Base-by-base conservation (phyloP, 1,140 invertebrate genomes). In the Euura lappo region DNA sequence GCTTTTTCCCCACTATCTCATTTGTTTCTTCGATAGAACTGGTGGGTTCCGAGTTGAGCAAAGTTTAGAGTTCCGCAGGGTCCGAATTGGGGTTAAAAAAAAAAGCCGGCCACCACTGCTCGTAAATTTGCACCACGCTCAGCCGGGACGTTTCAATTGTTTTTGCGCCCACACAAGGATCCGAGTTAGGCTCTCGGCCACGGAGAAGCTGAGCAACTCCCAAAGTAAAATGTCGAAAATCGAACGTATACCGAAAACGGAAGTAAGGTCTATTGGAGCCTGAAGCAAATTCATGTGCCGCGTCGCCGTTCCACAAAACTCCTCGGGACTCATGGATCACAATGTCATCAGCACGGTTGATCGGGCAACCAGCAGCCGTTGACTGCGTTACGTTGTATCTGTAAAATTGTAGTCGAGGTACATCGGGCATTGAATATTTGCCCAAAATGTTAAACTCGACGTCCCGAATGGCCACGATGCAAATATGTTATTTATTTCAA, bases 261-360 rank as follows among this genome's bases (percentile, higher is more conserved):
- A 77, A 77, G 74, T 77, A 77, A 74, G 76, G 74, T 77, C 74
- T 77, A 74, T 65, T 76, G 76, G 68, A 75, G 76, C 72, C 68
- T 72, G 74, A 75, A 75, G 75, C 72, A 72, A 77, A 77, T 77
- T 74, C 72, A 74, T 77, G 68, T 72, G 68, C 72, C 46, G 51
- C 28, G 28, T 28, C 28, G 28, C 28, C 28, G 28, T 28, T 28
- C 28, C 28, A 28, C 28, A 28, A 28, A 28, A 28, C 28, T 28
- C 28, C 28, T 28, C 28, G 28, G 28, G 28, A 28, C 28, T 28
- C 28, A 28, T 60, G 51, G 28, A 28, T 60, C 10, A 6, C 51
- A 60, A 51, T 8, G 13, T 60, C 51, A n/a, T 60, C 51, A 8
- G 13, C 47, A 51, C 47, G 11, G 7, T 51, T 51, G 7, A 51